A percentile compares a stretch with the other conserved stretches of the same genome.
Conservation (phyloP, 1,140 invertebrate genomes). For the Camponotus pennsylvanicus region DNA sequence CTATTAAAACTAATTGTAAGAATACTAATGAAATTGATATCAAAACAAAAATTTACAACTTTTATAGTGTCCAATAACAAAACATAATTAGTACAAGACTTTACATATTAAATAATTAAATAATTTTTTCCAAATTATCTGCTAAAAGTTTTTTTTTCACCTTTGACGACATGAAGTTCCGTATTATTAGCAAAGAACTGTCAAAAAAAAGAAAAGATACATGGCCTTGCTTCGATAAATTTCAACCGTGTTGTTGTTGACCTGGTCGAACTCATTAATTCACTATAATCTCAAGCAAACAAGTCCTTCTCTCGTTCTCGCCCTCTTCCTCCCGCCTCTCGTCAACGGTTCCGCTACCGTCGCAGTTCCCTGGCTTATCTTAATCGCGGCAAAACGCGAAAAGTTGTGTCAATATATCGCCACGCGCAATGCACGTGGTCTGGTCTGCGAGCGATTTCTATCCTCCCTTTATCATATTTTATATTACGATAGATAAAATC, state of each 20-base stretch:
- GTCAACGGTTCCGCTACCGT: constrained; percentile 1
- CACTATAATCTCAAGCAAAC: constrained; percentile 56
- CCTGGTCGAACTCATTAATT: constrained; percentile 50
- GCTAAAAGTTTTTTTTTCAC: neutral
- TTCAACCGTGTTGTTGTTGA: constrained; percentile 51
- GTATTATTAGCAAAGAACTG: neutral
- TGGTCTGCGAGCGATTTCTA: neutral
- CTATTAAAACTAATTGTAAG: neutral
- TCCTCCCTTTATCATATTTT: constrained; percentile 23
- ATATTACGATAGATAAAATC: constrained; percentile 16
- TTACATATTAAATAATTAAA: too few species aligned
- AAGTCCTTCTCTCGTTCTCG: constrained; percentile 44
- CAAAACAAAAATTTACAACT: neutral
- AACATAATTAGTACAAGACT: too few species aligned
- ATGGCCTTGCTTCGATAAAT: constrained; percentile 18
- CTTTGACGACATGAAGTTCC: neutral
- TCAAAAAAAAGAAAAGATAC: neutral
- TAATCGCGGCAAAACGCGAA: constrained; percentile 26
- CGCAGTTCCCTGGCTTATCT: constrained; percentile 35
- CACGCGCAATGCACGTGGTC: constrained; percentile 5
- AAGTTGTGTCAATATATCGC: neutral
- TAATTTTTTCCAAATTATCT: neutral
- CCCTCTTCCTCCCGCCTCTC: constrained; percentile 14
- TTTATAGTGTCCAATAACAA: neutral
- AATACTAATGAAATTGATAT: neutral